Conservation (phyloP, 2,113 vertebrate genomes). For the Prinia subflava region DNA sequence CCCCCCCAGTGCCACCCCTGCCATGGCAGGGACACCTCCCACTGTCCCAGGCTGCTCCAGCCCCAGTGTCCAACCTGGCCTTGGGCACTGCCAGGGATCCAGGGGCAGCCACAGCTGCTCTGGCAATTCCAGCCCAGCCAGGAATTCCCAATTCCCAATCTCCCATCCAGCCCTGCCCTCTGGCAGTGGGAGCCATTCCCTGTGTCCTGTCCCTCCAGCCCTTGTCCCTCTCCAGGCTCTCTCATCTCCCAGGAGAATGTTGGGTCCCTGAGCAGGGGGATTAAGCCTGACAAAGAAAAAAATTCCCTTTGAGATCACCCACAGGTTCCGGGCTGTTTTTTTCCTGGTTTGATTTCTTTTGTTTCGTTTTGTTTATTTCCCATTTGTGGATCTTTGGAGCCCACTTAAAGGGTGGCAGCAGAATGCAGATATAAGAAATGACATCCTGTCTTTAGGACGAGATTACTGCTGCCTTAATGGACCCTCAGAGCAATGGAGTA, state of each 20-base stretch:
- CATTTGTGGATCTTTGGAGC: not conserved
- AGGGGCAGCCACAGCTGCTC: too few species aligned
- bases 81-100: too few species aligned
- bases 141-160: too few species aligned
- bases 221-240: not conserved
- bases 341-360: not conserved
- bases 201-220: not conserved
- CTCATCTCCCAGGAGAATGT: not conserved
- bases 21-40: not conserved
- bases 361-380: not conserved
- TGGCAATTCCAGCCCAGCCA: too few species aligned
- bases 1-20: fast-evolving
- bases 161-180: too few species aligned
- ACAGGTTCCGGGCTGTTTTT: not conserved
- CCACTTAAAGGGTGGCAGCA: not conserved
- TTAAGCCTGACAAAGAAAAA: not conserved
- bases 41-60: too few species aligned
- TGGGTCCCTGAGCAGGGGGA: not conserved
- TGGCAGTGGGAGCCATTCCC: too few species aligned
- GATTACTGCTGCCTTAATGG: not conserved
- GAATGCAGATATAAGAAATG: not conserved
- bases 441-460: not conserved
- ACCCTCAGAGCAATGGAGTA: not conserved
- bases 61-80: too few species aligned
- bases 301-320: not conserved